Evolutionary conservation across 2,797 vertebrate species (phyloP), one percentile per base, ranked within the genome.

Genomic region (Tamandua tetradactyla): DNA sequence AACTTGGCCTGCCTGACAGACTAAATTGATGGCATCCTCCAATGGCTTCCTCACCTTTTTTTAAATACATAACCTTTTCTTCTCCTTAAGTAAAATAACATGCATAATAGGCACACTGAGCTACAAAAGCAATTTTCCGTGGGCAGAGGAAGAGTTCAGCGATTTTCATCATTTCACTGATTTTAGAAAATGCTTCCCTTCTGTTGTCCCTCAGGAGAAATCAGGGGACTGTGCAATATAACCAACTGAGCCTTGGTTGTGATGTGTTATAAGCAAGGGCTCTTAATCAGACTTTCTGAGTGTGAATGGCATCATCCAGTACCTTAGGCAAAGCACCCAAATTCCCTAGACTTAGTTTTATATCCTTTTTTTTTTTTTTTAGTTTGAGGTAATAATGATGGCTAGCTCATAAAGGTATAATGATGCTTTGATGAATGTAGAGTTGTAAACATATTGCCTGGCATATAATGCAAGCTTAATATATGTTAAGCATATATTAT

Each of bases 21-120:
- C 97, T 96, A 96, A 94, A 97, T 97, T 95, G 87, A 87, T 96
- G 94, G 86, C 92, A 95, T 96, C 88, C 81, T 96, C 92, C 92
- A 91, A 86, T 96, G 95, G 89, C 95, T 95, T 96, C 96, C 93
- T 96, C 94, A 90, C 96, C 96, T 96, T 96, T 97, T 96, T 96
- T 95, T 88, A 89, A 96, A 95, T 84, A 93, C 90, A 94, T 95
- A 97, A 96, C 94, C 95, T 94, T 96, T 97, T 95, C 94, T 95
- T 91, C 75, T 55, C 22, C 61, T 95, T 94, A 93, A 96, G 82
- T 91, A 79, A 91, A 95, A 93, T 69, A 95, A 94, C 74, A 96
- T 68, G 79, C 92, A 72, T 95, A 83, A 76, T 62, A 91, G 84
- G 85, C 85, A 91, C 66, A 91, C 72, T 92, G 78, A 93, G 72